Percentiles rank a stretch among this genome's conserved stretches.
These are phyloP conservation scores for Parapristionchus giblindavisi DNA, from an alignment of 2,888 invertebrate genomes.

Conservation along the genomic window DNA sequence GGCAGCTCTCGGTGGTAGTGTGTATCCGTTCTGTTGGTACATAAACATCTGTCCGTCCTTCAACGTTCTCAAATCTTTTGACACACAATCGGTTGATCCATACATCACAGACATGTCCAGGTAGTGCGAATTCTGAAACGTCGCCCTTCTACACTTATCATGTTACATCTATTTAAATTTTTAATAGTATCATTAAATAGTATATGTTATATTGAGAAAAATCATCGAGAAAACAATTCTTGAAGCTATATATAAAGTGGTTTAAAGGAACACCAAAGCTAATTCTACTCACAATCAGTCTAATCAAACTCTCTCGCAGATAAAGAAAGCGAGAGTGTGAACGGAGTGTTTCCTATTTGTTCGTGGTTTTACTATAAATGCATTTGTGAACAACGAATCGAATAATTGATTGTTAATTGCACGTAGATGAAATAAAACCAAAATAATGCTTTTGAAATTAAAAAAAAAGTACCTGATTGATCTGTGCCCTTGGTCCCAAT, in stretches of 20 bases:
- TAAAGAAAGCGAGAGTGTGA: too few relatives aligned
- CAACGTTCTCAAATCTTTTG: conserved; percentile 80
- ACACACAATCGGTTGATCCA: conserved; percentile 86
- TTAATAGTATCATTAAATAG: not conserved
- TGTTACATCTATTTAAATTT: not conserved
- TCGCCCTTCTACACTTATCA: not conserved
- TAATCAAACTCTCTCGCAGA: too few relatives aligned
- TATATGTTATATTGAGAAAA: not conserved
- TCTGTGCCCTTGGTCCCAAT: conserved; percentile 27
- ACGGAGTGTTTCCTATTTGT: too few relatives aligned
- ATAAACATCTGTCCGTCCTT: conserved; percentile 46
- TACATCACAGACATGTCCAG: conserved; percentile 82
- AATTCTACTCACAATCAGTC: too few relatives aligned
- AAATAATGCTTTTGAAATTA: too few relatives aligned
- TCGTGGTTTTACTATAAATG: too few relatives aligned
- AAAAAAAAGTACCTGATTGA: conserved; percentile 22
- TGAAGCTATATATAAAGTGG: not conserved
- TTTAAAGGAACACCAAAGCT: not conserved
- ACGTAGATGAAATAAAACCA: too few relatives aligned
- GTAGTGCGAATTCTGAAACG: conserved; percentile 85
- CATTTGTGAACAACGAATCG: too few relatives aligned
- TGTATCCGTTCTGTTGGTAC: conserved; percentile 44
- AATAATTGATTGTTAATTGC: too few relatives aligned
- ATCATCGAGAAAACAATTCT: not conserved
- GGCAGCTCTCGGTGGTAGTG: conserved; percentile 47